These are phyloP conservation scores for Bombus vancouverensis DNA, from an alignment of 1,140 invertebrate species.

Conservation along the genomic window DNA sequence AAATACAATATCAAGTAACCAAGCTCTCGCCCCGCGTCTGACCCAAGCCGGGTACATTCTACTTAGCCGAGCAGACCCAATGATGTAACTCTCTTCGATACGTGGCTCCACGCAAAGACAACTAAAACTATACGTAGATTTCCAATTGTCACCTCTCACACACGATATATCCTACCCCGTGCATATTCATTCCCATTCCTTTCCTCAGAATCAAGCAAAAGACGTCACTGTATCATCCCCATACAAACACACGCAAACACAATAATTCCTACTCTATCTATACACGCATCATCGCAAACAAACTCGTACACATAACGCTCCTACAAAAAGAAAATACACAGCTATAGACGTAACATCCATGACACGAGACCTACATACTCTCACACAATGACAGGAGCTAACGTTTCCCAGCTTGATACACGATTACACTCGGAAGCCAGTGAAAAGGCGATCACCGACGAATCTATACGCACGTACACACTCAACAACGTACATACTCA, in stretches of 20 bases:
- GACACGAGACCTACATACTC: conserved; percentile 15
- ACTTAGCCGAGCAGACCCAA: neutral
- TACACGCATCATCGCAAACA: too few relatives aligned
- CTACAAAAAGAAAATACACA: too few relatives aligned
- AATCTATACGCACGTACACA: neutral
- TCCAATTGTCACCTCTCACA: neutral
- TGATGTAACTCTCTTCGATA: neutral
- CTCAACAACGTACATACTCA: neutral
- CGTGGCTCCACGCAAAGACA: neutral
- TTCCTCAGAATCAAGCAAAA: neutral
- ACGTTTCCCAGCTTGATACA: neutral
- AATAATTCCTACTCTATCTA: neutral
- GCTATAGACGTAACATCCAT: neutral
- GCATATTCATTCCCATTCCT: neutral
- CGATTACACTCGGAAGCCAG: conserved; percentile 2
- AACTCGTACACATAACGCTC: neutral
- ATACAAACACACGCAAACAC: neutral
- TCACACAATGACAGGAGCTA: neutral
- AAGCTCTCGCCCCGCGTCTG: neutral
- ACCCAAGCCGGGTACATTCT: neutral
- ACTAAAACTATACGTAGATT: neutral
- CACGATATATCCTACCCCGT: neutral
- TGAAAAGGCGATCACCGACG: conserved; percentile 10
- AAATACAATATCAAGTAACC: neutral
- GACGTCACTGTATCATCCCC: neutral